These are phyloP conservation scores for Halictus rubicundus DNA, from an alignment of 1,140 invertebrate species.

Conservation along the genomic window DNA sequence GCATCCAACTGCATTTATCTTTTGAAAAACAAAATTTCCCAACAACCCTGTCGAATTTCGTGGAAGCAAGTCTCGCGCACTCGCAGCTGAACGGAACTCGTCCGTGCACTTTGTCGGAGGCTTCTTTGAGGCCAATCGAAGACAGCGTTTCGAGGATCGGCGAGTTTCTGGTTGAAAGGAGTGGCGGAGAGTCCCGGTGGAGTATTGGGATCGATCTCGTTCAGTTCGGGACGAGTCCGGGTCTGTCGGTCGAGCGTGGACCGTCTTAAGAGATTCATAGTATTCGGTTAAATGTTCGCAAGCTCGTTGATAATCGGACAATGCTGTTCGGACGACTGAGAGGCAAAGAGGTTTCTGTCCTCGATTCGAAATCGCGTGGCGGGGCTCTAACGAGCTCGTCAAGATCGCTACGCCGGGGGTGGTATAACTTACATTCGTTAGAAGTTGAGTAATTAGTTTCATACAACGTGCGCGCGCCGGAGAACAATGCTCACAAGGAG, in stretches of 20 bases:
- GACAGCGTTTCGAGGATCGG: background rate
- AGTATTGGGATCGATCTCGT: background rate
- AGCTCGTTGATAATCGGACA: slow-evolving; percentile 35
- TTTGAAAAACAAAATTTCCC: too few species aligned
- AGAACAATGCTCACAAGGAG: slow-evolving; percentile 23
- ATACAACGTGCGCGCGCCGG: background rate
- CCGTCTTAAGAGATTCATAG: background rate
- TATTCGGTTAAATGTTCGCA: slow-evolving; percentile 11
- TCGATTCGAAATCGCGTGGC: slow-evolving; percentile 22
- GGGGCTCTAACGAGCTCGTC: slow-evolving; percentile 38
- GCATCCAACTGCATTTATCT: too few species aligned
- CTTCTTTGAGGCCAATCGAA: background rate
- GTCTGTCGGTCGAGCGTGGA: background rate
- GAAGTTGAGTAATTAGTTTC: slow-evolving; percentile 38
- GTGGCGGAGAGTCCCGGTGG: background rate
- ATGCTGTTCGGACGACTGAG: slow-evolving; percentile 7
- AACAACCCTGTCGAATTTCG: too few species aligned
- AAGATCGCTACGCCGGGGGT: slow-evolving; percentile 31
- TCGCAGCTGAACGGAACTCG: background rate
- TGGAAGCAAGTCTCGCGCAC: too few species aligned
- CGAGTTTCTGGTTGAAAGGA: background rate
- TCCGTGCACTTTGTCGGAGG: background rate
- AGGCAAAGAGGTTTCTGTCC: slow-evolving; percentile 8
- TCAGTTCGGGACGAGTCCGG: background rate
- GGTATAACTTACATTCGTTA: slow-evolving; percentile 46